These are phyloP conservation scores for Sinonovacula constricta DNA, from an alignment of 1,140 invertebrate genomes.

Conservation along the genomic window DNA sequence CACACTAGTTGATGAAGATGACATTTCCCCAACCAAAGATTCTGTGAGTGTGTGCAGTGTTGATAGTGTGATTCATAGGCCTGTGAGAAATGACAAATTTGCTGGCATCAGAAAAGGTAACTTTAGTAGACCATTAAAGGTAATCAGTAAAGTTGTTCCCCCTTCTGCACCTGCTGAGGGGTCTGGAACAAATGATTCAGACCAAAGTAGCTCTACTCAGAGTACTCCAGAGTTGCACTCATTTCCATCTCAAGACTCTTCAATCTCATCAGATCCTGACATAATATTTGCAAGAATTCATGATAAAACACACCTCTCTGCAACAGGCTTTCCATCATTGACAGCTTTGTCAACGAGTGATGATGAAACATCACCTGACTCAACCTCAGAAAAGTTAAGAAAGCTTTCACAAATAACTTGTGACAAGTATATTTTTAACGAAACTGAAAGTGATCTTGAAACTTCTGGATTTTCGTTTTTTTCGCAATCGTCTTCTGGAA, in stretches of 20 bases:
- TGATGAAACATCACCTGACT: constrained; percentile 58
- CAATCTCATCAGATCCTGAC: constrained; percentile 71
- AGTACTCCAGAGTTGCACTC: constrained; percentile 22
- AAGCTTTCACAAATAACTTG: constrained; percentile 13
- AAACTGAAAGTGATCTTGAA: constrained; percentile 35
- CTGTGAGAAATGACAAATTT: constrained; percentile 49
- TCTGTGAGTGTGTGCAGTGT: constrained; percentile 63
- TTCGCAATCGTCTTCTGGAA: constrained; percentile 22
- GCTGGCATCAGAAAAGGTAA: constrained; percentile 53
- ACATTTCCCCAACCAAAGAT: constrained; percentile 59
- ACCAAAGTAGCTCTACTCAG: neutral
- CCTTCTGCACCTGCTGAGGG: constrained; percentile 63
- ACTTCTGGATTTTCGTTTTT: constrained; percentile 39
- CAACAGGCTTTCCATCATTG: constrained; percentile 59
- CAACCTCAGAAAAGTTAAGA: neutral
- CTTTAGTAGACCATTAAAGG: constrained; percentile 30
- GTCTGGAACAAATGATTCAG: constrained; percentile 35
- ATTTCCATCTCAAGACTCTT: constrained; percentile 57
- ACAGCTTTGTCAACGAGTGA: constrained; percentile 60
- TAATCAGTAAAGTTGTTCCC: constrained; percentile 59
- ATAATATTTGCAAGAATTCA: constrained; percentile 64
- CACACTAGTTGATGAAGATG: constrained; percentile 64
- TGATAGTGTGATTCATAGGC: constrained; percentile 70
- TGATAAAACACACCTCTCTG: constrained; percentile 62
- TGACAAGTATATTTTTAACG: constrained; percentile 29